Base-by-base conservation (phyloP, 2,888 invertebrate species). In the Chymomyza amoena region DNA sequence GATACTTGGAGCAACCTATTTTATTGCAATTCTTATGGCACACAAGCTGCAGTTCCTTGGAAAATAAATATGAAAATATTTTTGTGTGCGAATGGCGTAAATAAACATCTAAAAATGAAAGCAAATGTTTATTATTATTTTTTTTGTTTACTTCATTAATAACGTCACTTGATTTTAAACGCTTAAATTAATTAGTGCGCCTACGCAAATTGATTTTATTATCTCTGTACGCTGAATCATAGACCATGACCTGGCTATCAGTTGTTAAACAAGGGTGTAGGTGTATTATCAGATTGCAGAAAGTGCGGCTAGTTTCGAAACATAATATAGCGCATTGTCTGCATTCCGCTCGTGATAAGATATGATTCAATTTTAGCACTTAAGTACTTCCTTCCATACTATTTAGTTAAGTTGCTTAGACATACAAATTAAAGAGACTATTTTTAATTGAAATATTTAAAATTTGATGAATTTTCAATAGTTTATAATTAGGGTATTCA, bases 81-180 rank as follows among this genome's bases (percentile, higher is more conserved):
- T 10, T 2, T 13, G 2, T 45, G 39, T 45, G 10, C 3, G 13
- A 45, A 45, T 32, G 7, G 32, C 5, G 13, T 45, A 45, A 45
- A 45, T 10, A 45, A 45, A 45, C 25, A 25, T 25, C 4, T 45
- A 45, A 32, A 32, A 32, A 32, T 9, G 32, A 32, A 32, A 32
- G 32, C 9, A 32, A 32, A 32, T 32, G 32, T 7, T 45, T 45
- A 25, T 25, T 45, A 25, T 25, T 13, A 39, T 45, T 45, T 45
- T 45, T 6, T 13, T 54, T 64, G 18, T n/a, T 63, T 67, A 67
- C 15, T 70, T 68, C 64, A 64, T 25, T 18, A 61, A 61, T 68
- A 68, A 64, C 61, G 71, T 71, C 69, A 70, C 57, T 67, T 45
- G 39, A 45, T 64, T 61, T 67, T 16, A 28, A 51, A 20, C 16